phyloP scores from a whole-genome alignment of 2,888 invertebrate species.

The Lymantria dispar region DNA sequence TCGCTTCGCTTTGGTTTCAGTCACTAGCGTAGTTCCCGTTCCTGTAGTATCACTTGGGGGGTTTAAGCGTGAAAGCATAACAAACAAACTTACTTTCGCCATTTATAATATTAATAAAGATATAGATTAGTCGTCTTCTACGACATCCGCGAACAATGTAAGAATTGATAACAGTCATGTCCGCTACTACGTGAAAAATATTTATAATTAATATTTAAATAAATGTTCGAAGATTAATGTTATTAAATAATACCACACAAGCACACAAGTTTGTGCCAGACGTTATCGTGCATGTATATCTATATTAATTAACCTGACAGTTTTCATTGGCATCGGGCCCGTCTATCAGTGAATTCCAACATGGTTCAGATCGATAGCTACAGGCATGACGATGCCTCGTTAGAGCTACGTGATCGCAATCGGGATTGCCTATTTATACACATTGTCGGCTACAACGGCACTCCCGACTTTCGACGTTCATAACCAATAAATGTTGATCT shows the following conservation, averaged over 20 bases:
- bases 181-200: neutral
- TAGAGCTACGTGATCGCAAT: conserved; percentile 77
- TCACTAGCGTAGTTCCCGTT: no score
- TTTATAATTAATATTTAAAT: no score
- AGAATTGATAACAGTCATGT: no score
- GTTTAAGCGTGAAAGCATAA: no score
- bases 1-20: no score
- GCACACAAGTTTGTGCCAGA: neutral
- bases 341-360: conserved; percentile 52
- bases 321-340: conserved; percentile 28
- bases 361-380: conserved; percentile 59
- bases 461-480: conserved; percentile 47
- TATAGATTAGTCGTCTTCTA: no score
- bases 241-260: neutral
- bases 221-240: no score
- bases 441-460: conserved; percentile 64
- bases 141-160: no score
- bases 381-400: conserved; percentile 71
- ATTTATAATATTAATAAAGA: no score
- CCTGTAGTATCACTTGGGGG: no score
- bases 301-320: neutral
- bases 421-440: conserved; percentile 76
- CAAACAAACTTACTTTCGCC: no score
- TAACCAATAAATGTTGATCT: conserved; percentile 47
- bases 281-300: neutral